Percentiles rank a stretch among this genome's conserved stretches.
These are phyloP conservation scores for Casuarius casuarius DNA, from an alignment of 2,113 vertebrate species.

Conservation along the genomic window DNA sequence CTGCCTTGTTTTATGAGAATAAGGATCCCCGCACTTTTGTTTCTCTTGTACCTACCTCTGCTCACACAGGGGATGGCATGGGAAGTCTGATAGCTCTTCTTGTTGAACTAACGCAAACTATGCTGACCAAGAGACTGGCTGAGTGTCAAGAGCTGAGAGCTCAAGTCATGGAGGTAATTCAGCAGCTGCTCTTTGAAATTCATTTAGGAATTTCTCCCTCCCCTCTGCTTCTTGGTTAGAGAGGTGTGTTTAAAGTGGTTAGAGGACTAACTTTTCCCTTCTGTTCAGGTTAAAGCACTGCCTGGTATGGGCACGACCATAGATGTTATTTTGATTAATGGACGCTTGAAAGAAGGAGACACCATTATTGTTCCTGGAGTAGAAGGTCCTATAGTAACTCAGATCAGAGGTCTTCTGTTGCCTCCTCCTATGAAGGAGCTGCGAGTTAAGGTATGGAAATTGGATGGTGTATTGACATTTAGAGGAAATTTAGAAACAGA, in stretches of 20 bases:
- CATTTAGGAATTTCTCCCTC: neutral
- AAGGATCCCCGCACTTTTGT: constrained; percentile 97
- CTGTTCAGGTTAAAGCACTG: constrained; percentile 91
- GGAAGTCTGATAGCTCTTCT: constrained; percentile 94
- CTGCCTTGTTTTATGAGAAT: constrained; percentile 94
- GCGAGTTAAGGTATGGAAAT: constrained; percentile 87
- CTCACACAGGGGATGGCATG: constrained; percentile 98
- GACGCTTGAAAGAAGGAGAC: constrained; percentile 89
- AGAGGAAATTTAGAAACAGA: neutral
- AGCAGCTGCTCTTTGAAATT: neutral
- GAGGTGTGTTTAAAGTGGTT: neutral
- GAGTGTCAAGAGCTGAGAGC: constrained; percentile 95
- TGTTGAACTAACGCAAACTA: constrained; percentile 94
- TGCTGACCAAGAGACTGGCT: constrained; percentile 91
- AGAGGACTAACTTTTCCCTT: neutral
- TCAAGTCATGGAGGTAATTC: constrained; percentile 97
- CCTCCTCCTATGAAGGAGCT: constrained; percentile 97
- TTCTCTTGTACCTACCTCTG: constrained; percentile 95
- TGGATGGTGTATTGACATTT: neutral
- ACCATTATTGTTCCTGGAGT: constrained; percentile 97
- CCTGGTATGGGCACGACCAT: constrained; percentile 99
- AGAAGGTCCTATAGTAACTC: constrained; percentile 96
- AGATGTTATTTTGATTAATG: constrained; percentile 97
- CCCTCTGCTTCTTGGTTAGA: neutral
- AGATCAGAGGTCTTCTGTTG: constrained; percentile 93